Conservation (phyloP, 2,113 vertebrate genomes). For the Chaetorhynchus papuensis region DNA sequence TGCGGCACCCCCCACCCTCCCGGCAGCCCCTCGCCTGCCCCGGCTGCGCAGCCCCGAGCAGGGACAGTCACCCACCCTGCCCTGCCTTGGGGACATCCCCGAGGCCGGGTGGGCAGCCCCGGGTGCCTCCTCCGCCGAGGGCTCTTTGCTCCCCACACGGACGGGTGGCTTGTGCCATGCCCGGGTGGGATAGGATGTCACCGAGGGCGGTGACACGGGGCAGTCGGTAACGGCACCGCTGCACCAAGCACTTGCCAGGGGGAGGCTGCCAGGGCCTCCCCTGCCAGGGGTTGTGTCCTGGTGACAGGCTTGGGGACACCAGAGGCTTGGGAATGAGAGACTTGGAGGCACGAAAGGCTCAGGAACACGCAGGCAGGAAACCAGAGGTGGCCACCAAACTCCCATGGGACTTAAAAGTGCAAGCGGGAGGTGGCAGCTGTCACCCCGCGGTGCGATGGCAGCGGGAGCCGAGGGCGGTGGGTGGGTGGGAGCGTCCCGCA, state of each 20-base stretch:
- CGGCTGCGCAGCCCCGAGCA: background rate
- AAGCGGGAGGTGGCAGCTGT: background rate
- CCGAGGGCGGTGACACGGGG: background rate
- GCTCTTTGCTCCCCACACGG: background rate
- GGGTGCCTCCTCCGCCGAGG: background rate
- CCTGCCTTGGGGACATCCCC: background rate
- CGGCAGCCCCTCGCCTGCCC: background rate
- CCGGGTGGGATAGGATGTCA: background rate
- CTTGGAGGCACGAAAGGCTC: background rate
- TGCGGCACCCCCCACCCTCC: background rate
- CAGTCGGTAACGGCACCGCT: background rate
- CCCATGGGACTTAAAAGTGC: background rate
- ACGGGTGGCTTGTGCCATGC: background rate
- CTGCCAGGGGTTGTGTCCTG: background rate
- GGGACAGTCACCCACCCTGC: background rate
- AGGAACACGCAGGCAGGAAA: background rate
- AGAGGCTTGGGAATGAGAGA: background rate
- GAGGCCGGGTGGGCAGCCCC: background rate
- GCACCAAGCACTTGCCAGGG: background rate
- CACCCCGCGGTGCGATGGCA: background rate
- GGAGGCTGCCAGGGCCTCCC: background rate
- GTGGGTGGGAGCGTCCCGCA: background rate
- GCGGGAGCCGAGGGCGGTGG: background rate
- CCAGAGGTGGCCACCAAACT: background rate
- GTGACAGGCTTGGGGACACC: background rate